These are phyloP conservation scores for Enteromius paludinosus DNA, from an alignment of 2,797 vertebrate species.

Conservation along the genomic window DNA sequence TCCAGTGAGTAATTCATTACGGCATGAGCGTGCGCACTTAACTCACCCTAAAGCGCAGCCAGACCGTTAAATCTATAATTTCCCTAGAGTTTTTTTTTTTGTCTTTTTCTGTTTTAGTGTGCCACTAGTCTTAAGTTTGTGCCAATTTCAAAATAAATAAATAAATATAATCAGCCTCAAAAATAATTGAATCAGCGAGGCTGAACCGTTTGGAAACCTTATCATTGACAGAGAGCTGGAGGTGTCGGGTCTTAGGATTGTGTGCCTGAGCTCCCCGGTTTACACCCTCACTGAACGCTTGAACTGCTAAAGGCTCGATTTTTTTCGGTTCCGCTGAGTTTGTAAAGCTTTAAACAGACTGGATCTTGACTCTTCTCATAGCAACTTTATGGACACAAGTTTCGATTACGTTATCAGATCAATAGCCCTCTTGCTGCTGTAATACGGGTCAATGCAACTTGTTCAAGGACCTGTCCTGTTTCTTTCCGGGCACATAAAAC, in stretches of 20 bases:
- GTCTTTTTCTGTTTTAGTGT: constrained; percentile 53
- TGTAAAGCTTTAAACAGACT: not conserved
- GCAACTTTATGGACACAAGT: not conserved
- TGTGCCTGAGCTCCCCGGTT: not conserved
- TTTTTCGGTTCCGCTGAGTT: not conserved
- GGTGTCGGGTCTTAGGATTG: constrained; percentile 25
- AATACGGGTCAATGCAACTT: not conserved
- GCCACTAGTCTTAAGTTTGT: constrained; percentile 45
- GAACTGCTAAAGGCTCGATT: not conserved
- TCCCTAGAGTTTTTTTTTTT: constrained; percentile 69
- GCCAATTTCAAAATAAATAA: constrained; percentile 50
- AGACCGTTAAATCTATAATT: constrained; percentile 71
- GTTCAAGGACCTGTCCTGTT: not conserved
- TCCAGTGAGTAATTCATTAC: constrained; percentile 36
- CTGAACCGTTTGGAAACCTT: constrained; percentile 54
- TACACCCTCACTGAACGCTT: not conserved
- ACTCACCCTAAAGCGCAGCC: constrained; percentile 60
- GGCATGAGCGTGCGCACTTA: not conserved
- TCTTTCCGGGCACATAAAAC: constrained; percentile 13
- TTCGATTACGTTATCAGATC: constrained; percentile 16
- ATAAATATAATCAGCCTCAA: constrained; percentile 64
- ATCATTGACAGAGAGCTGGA: constrained; percentile 50
- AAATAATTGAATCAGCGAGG: constrained; percentile 67
- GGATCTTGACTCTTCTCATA: not conserved
- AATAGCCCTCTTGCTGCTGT: constrained; percentile 1